Evolutionary conservation across 2,113 vertebrate species (phyloP).

Genomic region (Cyprinodon variegatus): DNA sequence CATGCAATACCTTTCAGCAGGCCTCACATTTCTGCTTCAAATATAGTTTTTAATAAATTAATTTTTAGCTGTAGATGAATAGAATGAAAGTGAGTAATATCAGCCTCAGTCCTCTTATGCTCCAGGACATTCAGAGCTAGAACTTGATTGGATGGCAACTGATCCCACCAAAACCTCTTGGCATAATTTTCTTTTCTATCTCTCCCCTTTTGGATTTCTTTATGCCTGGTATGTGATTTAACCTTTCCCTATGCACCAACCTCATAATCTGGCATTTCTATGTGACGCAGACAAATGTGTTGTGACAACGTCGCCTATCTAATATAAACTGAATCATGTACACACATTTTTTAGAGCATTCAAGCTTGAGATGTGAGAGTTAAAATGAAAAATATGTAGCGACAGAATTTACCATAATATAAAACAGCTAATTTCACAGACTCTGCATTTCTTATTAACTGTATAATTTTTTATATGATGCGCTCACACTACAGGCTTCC

Average conservation of each 20-base stretch:
- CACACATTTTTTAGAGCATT: background rate
- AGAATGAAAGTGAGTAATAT: background rate
- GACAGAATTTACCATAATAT: constrained; percentile 2
- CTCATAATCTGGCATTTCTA: background rate
- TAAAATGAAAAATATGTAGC: background rate
- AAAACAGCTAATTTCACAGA: constrained; percentile 12
- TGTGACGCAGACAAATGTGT: background rate
- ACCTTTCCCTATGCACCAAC: background rate
- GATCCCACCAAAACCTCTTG: background rate
- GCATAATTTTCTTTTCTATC: background rate
- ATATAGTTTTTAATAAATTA: background rate
- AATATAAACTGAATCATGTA: background rate
- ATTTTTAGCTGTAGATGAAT: background rate
- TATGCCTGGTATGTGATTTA: background rate
- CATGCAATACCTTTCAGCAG: too few species aligned
- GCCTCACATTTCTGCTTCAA: too few species aligned
- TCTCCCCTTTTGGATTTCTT: background rate
- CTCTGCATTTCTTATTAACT: constrained; percentile 10
- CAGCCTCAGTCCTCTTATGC: background rate
- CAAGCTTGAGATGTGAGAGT: background rate
- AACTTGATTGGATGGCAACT: background rate
- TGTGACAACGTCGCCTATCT: background rate
- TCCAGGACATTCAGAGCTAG: background rate
- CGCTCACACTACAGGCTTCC: background rate
- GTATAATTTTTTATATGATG: background rate